phyloP scores from a whole-genome alignment of 2,888 invertebrate genomes.

The Sepiola atlantica region DNA sequence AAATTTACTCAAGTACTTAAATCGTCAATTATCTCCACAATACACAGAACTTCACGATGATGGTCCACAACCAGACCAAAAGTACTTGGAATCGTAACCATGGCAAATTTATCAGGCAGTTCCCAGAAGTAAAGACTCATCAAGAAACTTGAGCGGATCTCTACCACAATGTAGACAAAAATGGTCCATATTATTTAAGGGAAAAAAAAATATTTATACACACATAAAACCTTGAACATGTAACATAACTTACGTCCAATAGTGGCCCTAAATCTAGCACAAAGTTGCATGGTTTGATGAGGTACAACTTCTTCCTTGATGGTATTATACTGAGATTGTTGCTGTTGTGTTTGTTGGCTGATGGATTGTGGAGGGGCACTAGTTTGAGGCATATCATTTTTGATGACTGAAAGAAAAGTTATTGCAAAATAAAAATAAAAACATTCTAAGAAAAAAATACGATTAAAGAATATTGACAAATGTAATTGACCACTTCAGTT shows the following conservation, averaged over 20 bases:
- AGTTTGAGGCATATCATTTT: constrained; percentile 34
- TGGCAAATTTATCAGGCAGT: too few relatives aligned
- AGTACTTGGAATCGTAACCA: too few relatives aligned
- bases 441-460: background rate
- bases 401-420: constrained; percentile 42
- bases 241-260: constrained; percentile 38
- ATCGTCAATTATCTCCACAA: too few relatives aligned
- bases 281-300: constrained; percentile 37
- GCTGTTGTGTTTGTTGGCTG: constrained; percentile 23
- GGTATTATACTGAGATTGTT: constrained; percentile 33
- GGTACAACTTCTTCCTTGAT: constrained; percentile 40
- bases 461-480: background rate
- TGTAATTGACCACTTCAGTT: too few relatives aligned
- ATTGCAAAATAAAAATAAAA: background rate
- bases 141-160: too few relatives aligned
- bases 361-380: background rate
- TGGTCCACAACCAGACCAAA: too few relatives aligned
- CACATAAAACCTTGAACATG: background rate
- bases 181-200: too few relatives aligned
- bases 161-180: too few relatives aligned
- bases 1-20: too few relatives aligned
- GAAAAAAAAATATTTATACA: background rate
- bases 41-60: too few relatives aligned
- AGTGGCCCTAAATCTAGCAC: constrained; percentile 40
- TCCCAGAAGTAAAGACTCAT: too few relatives aligned